Conservation (phyloP, 30 jellyfish, hydroid and myxozoan genomes). For the Chrysaora quinquecirrha region DNA sequence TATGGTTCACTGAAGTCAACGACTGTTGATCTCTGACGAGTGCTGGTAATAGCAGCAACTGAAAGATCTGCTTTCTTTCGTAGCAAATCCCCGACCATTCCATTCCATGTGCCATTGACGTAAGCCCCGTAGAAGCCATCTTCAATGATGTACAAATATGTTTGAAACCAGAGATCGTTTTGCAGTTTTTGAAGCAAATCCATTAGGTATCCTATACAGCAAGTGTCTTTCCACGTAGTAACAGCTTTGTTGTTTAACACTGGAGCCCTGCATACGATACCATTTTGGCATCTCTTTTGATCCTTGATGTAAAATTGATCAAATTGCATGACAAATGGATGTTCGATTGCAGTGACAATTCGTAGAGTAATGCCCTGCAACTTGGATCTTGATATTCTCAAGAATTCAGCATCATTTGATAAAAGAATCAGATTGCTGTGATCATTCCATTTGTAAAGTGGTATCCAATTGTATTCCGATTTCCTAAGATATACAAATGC, state of each 20-base stretch:
- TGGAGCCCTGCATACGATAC: slow-evolving; percentile 47
- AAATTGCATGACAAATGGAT: slow-evolving; percentile 35
- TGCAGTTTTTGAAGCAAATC: slow-evolving; percentile 56
- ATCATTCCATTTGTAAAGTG: slow-evolving; percentile 7
- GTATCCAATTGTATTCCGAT: slow-evolving; percentile 3
- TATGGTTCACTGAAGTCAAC: slow-evolving; percentile 79
- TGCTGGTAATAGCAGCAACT: slow-evolving; percentile 82
- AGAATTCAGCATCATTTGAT: background rate
- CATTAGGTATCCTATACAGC: slow-evolving; percentile 87
- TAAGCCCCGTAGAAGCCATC: slow-evolving; percentile 85
- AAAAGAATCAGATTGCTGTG: background rate
- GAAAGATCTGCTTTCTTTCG: slow-evolving; percentile 86
- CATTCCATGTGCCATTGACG: slow-evolving; percentile 62
- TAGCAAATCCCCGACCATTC: slow-evolving; percentile 82
- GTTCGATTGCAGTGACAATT: slow-evolving; percentile 37
- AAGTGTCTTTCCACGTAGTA: slow-evolving; percentile 59
- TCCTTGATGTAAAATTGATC: background rate
- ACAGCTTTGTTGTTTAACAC: background rate
- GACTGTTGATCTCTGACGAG: slow-evolving; percentile 30
- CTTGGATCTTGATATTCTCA: slow-evolving; percentile 33
- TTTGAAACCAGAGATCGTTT: slow-evolving; percentile 25
- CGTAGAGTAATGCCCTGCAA: slow-evolving; percentile 20
- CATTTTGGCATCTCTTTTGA: slow-evolving; percentile 21
- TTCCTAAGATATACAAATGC: background rate
- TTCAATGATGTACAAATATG: slow-evolving; percentile 69